These are phyloP conservation scores for Drosophila paranaensis DNA, from an alignment of 2,888 invertebrate genomes.

Conservation along the genomic window DNA sequence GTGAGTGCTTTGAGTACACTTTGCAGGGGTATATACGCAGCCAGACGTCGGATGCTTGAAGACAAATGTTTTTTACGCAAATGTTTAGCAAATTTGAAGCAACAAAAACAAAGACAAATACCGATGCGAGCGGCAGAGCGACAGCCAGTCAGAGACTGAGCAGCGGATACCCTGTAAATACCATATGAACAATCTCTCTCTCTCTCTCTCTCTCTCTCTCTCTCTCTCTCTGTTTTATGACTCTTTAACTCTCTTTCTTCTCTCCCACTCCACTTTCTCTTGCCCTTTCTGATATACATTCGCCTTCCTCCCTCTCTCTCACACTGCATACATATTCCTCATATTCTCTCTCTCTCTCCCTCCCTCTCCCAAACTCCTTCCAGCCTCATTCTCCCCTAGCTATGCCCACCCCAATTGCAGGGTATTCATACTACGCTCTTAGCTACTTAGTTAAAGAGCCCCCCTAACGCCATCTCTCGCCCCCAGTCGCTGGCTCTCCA, in stretches of 20 bases:
- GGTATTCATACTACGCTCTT: slow-evolving; percentile 19
- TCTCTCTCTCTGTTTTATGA: background rate
- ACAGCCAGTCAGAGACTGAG: background rate
- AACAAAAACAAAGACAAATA: slow-evolving; percentile 36
- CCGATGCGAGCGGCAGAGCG: slow-evolving; percentile 1
- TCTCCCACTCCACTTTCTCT: background rate
- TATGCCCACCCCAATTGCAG: slow-evolving; percentile 5
- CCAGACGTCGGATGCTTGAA: slow-evolving; percentile 24
- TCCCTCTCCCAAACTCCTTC: background rate
- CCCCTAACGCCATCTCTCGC: background rate
- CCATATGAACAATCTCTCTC: background rate
- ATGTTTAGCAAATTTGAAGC: slow-evolving; percentile 60
- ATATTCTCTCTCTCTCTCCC: background rate
- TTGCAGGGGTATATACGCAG: slow-evolving; percentile 25
- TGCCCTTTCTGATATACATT: background rate
- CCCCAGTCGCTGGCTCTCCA: background rate
- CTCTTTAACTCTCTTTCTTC: no score
- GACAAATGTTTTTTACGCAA: slow-evolving; percentile 48
- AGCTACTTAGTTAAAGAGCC: background rate
- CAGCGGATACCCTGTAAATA: slow-evolving; percentile 2
- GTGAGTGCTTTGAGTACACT: slow-evolving; percentile 21
- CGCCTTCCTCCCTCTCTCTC: background rate
- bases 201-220: background rate
- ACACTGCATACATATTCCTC: background rate
- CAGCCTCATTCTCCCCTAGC: background rate